Conservation (phyloP, 2,888 invertebrate genomes). For the Erebia palarica region DNA sequence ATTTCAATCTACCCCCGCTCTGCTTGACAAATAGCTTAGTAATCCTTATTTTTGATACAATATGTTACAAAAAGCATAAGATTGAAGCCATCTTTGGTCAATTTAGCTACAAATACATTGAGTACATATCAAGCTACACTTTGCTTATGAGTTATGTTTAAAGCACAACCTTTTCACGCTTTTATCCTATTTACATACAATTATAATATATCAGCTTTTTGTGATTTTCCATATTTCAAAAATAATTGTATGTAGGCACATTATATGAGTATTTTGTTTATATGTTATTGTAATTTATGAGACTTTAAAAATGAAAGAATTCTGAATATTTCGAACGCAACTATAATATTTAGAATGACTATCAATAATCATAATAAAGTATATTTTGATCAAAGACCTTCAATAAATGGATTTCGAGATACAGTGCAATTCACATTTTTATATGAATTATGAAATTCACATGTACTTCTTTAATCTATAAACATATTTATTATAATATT, state of each 20-base stretch:
- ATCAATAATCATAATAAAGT: not conserved
- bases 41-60: slow-evolving; percentile 43
- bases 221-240: not conserved
- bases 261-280: slow-evolving; percentile 3
- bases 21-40: slow-evolving; percentile 2
- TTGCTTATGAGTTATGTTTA: slow-evolving; percentile 10
- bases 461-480: not conserved
- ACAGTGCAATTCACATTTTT: not conserved
- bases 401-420: not conserved
- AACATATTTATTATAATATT: too few relatives aligned
- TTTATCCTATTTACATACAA: not conserved
- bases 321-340: not conserved
- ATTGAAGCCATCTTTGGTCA: slow-evolving; percentile 70
- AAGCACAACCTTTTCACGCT: slow-evolving; percentile 31
- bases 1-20: slow-evolving; percentile 9
- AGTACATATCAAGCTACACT: slow-evolving; percentile 17
- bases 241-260: not conserved
- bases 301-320: not conserved
- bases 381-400: not conserved
- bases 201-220: not conserved
- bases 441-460: not conserved
- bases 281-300: not conserved
- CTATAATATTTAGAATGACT: not conserved
- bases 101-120: slow-evolving; percentile 33
- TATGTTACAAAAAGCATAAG: slow-evolving; percentile 57